Evolutionary conservation across 1,140 invertebrate species (phyloP).

Genomic region (Sminthurinus signatus): DNA sequence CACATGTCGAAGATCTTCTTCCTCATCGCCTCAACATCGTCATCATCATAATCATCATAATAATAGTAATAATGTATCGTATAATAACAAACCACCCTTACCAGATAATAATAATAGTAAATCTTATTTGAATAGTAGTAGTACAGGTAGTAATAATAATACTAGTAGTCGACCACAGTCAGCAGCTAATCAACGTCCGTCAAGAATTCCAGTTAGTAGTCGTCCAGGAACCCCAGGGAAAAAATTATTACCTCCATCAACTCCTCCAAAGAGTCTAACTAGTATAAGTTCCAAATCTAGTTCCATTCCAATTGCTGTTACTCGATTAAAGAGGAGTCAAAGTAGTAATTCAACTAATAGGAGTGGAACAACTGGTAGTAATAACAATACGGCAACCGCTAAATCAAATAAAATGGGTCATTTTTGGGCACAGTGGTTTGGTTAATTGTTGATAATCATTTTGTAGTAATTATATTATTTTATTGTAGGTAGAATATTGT

Average conservation of each 20-base stretch:
- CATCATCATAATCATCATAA: slow-evolving; percentile 1
- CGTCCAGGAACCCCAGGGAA: slow-evolving; percentile 10
- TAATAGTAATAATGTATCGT: not conserved
- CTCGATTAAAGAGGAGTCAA: slow-evolving; percentile 19
- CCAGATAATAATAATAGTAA: not conserved
- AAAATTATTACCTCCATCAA: slow-evolving; percentile 4
- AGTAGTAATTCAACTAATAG: slow-evolving; percentile 11
- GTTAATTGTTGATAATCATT: not conserved
- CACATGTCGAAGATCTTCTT: not conserved
- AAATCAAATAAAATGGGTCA: slow-evolving; percentile 13
- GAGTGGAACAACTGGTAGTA: not conserved
- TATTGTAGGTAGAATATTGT: not conserved
- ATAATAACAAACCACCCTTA: not conserved
- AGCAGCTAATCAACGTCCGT: not conserved
- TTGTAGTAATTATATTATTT: not conserved
- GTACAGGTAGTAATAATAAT: not conserved
- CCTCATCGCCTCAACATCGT: not conserved
- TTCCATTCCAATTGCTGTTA: slow-evolving; percentile 32
- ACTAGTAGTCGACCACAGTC: not conserved
- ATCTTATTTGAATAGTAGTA: not conserved
- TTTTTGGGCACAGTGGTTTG: slow-evolving; percentile 34
- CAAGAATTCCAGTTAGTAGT: slow-evolving; percentile 5
- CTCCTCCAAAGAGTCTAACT: slow-evolving; percentile 15
- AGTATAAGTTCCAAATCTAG: slow-evolving; percentile 29
- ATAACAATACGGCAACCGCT: not conserved